Base-by-base conservation (phyloP, 2,888 invertebrate genomes). In the Athalia circularis region DNA sequence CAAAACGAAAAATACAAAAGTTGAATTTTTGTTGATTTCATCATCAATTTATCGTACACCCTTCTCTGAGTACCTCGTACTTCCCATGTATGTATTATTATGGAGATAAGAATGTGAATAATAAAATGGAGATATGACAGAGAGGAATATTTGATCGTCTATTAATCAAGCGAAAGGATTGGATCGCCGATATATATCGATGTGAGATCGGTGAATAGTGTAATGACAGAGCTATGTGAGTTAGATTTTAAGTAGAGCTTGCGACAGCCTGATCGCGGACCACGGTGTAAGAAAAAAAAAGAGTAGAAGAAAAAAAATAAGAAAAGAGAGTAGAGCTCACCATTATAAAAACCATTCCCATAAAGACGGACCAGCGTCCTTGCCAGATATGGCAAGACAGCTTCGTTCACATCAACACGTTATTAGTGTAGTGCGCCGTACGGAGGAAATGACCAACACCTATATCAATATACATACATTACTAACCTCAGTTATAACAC, bases 331-430 rank as follows among this genome's bases (percentile, higher is more conserved):
- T 80, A 81, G 81, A 82, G 83, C 82, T 67, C 67, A n/a, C 84
- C 84, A 84, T 86, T 85, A 85, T 81, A 80, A 83, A 84, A 79
- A 79, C 81, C 84, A 81, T 83, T 83, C 80, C 82, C 82, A 82
- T 82, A 84, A 80, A 81, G 80, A 84, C 80, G n/a, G 11, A 70
- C 72, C 81, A 79, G 80, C 86, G 87, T 84, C 87, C 87, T 87
- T 87, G 87, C 87, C 87, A 81, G 82, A 87, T 86, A 87, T 86
- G 87, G 87, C 80, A 81, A 87, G 87, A 87, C 87, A 80, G 82
- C 83, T 85, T 68, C 57, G 50, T 65, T 75, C 72, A 78, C 61
- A 77, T 70, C 61, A 74, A 78, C 79, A 68, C 79, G 62, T 61
- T 67, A 52, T 65, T 29, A 29, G 29, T 29, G 29, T 29, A 29